phyloP scores from a whole-genome alignment of 2,113 vertebrate species.

The Oryzias melastigma region DNA sequence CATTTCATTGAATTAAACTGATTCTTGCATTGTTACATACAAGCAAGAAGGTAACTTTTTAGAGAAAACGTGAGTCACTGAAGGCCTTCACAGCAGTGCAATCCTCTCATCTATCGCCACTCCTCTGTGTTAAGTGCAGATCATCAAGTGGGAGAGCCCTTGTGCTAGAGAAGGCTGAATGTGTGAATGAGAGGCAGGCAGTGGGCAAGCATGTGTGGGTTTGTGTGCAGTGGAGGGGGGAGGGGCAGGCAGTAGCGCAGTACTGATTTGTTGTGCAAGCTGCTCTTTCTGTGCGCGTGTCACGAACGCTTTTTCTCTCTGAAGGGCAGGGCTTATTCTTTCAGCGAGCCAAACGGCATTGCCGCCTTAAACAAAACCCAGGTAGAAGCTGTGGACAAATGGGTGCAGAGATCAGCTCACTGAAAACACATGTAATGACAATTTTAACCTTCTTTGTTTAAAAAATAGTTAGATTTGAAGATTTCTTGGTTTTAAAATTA shows the following conservation, averaged over 20 bases:
- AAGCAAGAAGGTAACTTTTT: not conserved
- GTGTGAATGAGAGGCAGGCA: constrained; percentile 48
- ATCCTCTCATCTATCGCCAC: constrained; percentile 2
- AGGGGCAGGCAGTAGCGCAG: constrained; percentile 52
- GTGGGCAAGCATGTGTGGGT: constrained; percentile 48
- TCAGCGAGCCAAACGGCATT: constrained; percentile 62
- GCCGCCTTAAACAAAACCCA: constrained; percentile 48
- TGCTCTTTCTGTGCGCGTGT: constrained; percentile 29
- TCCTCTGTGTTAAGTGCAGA: constrained; percentile 7
- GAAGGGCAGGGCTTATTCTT: constrained; percentile 43
- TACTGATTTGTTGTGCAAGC: constrained; percentile 66
- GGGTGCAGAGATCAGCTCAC: not conserved
- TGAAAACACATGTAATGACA: too few relatives aligned
- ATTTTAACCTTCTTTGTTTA: too few relatives aligned
- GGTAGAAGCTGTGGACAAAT: constrained; percentile 14
- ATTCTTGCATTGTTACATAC: not conserved
- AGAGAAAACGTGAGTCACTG: constrained; percentile 10
- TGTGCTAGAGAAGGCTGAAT: constrained; percentile 21
- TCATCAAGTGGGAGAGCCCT: constrained; percentile 31
- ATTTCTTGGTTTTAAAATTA: too few relatives aligned
- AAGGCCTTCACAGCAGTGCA: not conserved
- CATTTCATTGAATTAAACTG: not conserved
- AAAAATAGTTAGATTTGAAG: too few relatives aligned
- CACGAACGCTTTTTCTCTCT: constrained; percentile 39
- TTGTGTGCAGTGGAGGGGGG: constrained; percentile 46